Conservation (phyloP, 2,888 invertebrate genomes). For the Epinotia nisella region DNA sequence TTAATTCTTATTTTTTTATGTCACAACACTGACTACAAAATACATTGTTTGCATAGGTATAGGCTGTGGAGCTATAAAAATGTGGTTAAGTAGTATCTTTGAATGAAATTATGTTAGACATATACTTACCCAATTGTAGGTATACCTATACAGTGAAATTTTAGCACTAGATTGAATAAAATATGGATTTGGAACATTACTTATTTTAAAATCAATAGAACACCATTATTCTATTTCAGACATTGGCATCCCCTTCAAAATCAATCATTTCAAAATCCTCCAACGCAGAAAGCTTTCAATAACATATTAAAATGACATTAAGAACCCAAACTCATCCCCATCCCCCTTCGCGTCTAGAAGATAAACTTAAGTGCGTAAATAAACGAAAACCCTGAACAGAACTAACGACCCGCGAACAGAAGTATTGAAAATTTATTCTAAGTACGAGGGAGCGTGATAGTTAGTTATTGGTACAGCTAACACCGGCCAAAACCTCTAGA, state of each 20-base stretch:
- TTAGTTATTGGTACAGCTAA: conserved; percentile 74
- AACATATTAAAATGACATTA: conserved; percentile 79
- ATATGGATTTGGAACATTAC: conserved; percentile 9
- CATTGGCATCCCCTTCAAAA: conserved; percentile 50
- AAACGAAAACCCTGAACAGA: conserved; percentile 68
- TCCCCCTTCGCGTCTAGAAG: conserved; percentile 47
- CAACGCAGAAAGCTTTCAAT: conserved; percentile 56
- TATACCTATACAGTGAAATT: not conserved
- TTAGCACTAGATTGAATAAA: not conserved
- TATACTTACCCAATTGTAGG: no score
- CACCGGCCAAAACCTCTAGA: conserved; percentile 53
- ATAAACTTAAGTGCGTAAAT: conserved; percentile 64
- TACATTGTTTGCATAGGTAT: no score
- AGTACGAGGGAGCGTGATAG: conserved; percentile 76
- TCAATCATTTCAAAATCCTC: conserved; percentile 65
- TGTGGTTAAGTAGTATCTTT: no score
- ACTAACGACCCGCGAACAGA: conserved; percentile 74
- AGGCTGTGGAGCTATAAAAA: no score
- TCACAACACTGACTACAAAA: no score
- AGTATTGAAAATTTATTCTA: conserved; percentile 84
- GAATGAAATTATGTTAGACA: no score
- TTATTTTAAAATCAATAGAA: conserved; percentile 13
- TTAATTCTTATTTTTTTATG: no score
- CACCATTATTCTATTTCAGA: conserved; percentile 15
- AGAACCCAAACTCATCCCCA: conserved; percentile 55